Evolutionary conservation across 2,797 vertebrate species (phyloP), one percentile per base, ranked within the genome.

Genomic region (Hoplostethus atlanticus): DNA sequence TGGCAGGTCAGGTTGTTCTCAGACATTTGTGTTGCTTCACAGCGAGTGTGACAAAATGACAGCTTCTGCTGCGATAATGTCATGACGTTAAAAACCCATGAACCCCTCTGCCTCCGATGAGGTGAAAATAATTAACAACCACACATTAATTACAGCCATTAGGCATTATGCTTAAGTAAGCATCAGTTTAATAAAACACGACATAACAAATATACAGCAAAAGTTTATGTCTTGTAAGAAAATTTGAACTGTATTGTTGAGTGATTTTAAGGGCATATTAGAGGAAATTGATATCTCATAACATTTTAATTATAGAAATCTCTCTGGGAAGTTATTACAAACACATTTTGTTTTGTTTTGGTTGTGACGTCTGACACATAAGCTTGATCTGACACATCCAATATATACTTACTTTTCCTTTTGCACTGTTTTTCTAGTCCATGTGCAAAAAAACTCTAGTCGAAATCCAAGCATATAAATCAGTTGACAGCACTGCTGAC

Each of bases 1-100:
- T 75, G 75, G 77, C 83, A 84, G 83, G 88, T 91, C 90, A 90
- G 62, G 51, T 46, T 88, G 90, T 65, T 82, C 90, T 70, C 53
- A 50, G 76, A 79, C 66, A 53, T 65, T 77, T 59, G 56, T 73
- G 64, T 75, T 68, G 69, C 69, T 58, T 76, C 65, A 81, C 62
- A 64, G 68, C 61, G 10, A 69, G 68, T 3, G 0, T 56, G 42
- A 65, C 51, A 63, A 58, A 64, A 51, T n/a, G 44, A 25, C 59
- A 48, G 65, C 67, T 69, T 68, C 69, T 70, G 77, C 57, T 79
- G 46, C 55, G 9, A n/a, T 6, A 0, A 28, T 46, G 16, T 58
- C 36, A 16, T 36, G n/a, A 9, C 21, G 79, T 68, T 7, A 53
- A 53, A 80, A 76, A 74, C 1, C n/a, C 64, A 72, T 57, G 63